Percentiles rank a stretch among this genome's conserved stretches.
These are phyloP conservation scores for Mimas tiliae DNA, from an alignment of 2,888 invertebrate species.

Conservation along the genomic window DNA sequence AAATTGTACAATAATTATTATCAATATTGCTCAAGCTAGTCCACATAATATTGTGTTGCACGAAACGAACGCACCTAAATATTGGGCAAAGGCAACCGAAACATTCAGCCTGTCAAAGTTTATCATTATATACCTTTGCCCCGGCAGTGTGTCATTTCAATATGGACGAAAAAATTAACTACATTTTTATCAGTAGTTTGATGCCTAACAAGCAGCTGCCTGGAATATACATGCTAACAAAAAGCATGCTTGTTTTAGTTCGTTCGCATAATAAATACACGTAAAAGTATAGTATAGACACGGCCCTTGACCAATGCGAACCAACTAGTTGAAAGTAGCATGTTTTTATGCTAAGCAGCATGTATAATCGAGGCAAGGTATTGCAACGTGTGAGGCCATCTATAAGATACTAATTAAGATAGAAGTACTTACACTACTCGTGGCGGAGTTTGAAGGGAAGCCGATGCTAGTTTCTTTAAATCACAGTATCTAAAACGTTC, in stretches of 20 bases:
- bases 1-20: constrained; percentile 1
- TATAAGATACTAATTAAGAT: constrained; percentile 75
- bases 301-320: not conserved
- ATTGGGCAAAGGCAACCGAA: constrained; percentile 2
- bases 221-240: not conserved
- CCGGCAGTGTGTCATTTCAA: constrained; percentile 11
- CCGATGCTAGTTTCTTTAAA: not conserved
- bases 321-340: not conserved
- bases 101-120: not conserved
- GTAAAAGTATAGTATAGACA: too few species aligned
- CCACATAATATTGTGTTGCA: not conserved
- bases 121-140: not conserved
- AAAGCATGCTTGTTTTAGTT: not conserved
- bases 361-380: constrained; percentile 11
- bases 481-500: not conserved
- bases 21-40: constrained; percentile 8
- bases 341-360: not conserved
- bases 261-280: too few species aligned
- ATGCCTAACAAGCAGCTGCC: not conserved
- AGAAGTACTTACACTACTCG: constrained; percentile 70
- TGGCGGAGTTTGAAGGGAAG: not conserved
- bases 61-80: not conserved
- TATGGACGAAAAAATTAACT: not conserved
- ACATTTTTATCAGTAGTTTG: not conserved
- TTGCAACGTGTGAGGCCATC: constrained; percentile 68